Evolutionary conservation across 37 sponge, comb jelly and placozoan species (phyloP).

Genomic region (Ianthella basta): DNA sequence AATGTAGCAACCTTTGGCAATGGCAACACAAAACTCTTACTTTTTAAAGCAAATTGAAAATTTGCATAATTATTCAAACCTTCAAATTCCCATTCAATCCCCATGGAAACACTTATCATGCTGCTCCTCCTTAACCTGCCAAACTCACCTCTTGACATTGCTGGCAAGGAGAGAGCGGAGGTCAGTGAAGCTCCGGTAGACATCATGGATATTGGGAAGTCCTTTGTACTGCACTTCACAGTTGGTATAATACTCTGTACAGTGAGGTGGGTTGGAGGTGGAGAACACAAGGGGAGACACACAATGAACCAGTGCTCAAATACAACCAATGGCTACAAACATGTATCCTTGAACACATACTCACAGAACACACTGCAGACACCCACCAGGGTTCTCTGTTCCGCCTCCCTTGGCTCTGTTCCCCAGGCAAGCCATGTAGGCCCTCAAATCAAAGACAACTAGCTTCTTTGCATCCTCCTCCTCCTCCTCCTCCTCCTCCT

Average conservation of each 20-base stretch:
- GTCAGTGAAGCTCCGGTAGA: conserved; percentile 79
- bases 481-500: neutral
- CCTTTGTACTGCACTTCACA: conserved; percentile 80
- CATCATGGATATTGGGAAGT: conserved; percentile 88
- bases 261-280: neutral
- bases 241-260: conserved; percentile 83
- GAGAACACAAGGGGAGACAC: no score
- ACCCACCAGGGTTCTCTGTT: conserved; percentile 73
- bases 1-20: no score
- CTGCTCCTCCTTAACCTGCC: neutral
- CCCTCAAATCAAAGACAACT: conserved; percentile 77
- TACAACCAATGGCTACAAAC: no score
- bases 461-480: conserved; percentile 5
- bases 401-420: conserved; percentile 94
- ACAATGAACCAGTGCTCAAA: no score
- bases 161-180: conserved; percentile 52
- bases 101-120: no score
- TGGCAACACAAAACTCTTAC: no score
- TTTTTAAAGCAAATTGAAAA: no score
- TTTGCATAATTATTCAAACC: no score
- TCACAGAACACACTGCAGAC: neutral
- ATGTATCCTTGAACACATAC: no score
- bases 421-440: conserved; percentile 87
- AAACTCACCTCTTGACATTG: neutral
- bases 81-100: no score